Conservation (phyloP, 2,113 vertebrate species). For the Aplodontia rufa region DNA sequence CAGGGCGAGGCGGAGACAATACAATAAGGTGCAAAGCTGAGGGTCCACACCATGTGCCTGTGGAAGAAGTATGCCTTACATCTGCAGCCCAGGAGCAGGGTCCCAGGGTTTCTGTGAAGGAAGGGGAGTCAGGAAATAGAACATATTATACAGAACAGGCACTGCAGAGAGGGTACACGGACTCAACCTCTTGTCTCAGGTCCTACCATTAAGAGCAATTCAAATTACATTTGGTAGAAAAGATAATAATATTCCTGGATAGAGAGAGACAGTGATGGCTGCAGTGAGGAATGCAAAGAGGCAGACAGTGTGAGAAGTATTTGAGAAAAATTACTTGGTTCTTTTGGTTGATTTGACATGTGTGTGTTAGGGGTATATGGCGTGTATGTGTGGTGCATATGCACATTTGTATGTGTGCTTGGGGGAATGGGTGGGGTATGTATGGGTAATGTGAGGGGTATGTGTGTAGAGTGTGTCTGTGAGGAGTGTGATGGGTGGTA, state of each 20-base stretch:
- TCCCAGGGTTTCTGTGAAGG: background rate
- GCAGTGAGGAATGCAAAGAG: background rate
- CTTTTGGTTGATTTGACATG: background rate
- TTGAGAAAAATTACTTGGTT: background rate
- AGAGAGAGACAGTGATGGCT: constrained; percentile 10
- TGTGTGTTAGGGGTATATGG: too few species aligned
- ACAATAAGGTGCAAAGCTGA: background rate
- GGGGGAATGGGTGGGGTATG: background rate
- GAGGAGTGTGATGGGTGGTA: too few species aligned
- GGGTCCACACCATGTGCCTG: accelerated
- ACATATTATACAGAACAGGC: background rate
- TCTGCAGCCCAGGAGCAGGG: too few species aligned
- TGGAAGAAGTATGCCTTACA: background rate
- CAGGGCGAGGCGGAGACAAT: background rate
- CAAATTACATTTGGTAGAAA: constrained; percentile 55
- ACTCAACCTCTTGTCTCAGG: constrained; percentile 25
- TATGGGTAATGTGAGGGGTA: background rate
- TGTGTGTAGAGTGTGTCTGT: too few species aligned
- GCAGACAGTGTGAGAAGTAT: background rate
- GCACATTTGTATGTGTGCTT: background rate
- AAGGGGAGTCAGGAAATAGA: background rate
- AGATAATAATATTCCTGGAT: constrained; percentile 39
- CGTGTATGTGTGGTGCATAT: background rate
- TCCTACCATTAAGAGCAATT: constrained; percentile 43
- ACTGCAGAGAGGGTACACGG: background rate